These are phyloP conservation scores for Drosophila imparisetae DNA, from an alignment of 2,888 invertebrate species.

Conservation along the genomic window DNA sequence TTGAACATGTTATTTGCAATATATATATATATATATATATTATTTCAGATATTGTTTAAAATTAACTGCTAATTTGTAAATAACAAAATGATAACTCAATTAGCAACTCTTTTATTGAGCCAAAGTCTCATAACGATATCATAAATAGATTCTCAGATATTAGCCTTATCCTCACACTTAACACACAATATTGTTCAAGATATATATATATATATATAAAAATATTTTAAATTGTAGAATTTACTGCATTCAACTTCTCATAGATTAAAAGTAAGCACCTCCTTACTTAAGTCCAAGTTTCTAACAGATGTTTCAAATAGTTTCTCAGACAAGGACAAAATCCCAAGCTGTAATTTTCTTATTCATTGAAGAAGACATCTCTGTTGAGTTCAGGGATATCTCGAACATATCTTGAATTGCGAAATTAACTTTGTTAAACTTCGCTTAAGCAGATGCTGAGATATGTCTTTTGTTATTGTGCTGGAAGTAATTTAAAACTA, in stretches of 20 bases:
- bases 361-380: not conserved
- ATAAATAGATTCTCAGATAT: not conserved
- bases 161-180: not conserved
- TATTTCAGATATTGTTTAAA: not conserved
- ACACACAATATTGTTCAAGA: too few species aligned
- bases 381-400: not conserved
- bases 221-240: not conserved
- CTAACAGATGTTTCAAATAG: not conserved
- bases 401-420: not conserved
- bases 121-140: not conserved
- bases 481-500: not conserved
- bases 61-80: not conserved
- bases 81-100: not conserved
- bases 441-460: not conserved
- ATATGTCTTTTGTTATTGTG: not conserved
- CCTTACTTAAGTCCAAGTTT: not conserved
- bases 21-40: not conserved
- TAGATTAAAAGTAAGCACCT: fast-evolving
- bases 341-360: not conserved
- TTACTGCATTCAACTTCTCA: not conserved
- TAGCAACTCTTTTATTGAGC: not conserved
- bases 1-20: too few species aligned
- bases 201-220: too few species aligned
- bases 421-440: not conserved
- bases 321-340: not conserved